phyloP scores from a whole-genome alignment of 2,888 invertebrate species.

The Aphodius sticticus region DNA sequence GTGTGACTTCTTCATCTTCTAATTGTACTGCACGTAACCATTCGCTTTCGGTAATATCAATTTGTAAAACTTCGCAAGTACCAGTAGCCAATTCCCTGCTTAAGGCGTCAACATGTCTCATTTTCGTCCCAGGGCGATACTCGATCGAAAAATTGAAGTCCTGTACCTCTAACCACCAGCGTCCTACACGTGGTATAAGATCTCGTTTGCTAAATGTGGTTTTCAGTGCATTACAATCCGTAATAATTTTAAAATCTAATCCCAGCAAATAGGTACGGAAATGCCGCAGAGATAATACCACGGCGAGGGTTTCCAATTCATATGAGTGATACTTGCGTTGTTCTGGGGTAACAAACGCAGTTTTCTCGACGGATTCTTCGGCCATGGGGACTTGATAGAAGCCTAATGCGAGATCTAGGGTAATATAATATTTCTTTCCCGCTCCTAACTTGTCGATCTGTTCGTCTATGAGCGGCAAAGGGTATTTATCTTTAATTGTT shows the following conservation, averaged over 20 bases:
- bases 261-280: constrained; percentile 31
- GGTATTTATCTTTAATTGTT: constrained; percentile 13
- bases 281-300: constrained; percentile 46
- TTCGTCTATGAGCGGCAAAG: constrained; percentile 14
- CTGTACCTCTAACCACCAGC: constrained; percentile 38
- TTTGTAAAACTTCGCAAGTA: no score
- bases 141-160: constrained; percentile 37
- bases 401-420: constrained; percentile 43
- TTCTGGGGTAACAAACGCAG: constrained; percentile 40
- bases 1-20: no score
- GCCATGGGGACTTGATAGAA: constrained; percentile 42
- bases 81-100: neutral
- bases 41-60: no score
- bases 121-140: constrained; percentile 4
- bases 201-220: constrained; percentile 28
- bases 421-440: constrained; percentile 40
- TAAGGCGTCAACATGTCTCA: constrained; percentile 36
- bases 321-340: constrained; percentile 53
- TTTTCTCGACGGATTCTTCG: constrained; percentile 38
- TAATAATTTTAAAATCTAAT: constrained; percentile 25
- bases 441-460: constrained; percentile 36
- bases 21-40: no score
- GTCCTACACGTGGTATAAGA: constrained; percentile 32
- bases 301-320: constrained; percentile 53
- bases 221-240: constrained; percentile 33